Base-by-base conservation (phyloP, 2,113 vertebrate species). In the Petroica traversi region DNA sequence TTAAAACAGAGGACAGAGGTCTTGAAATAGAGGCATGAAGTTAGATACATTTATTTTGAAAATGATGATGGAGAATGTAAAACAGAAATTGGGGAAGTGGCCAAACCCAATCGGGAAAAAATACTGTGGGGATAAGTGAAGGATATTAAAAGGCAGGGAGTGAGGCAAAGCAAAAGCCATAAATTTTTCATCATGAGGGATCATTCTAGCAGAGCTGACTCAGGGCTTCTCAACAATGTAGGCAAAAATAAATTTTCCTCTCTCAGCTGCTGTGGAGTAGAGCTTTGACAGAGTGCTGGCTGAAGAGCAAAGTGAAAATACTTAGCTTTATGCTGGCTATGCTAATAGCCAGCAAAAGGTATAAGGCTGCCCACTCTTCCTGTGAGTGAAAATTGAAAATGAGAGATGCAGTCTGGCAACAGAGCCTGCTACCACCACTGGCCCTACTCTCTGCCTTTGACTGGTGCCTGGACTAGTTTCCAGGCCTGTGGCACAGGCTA, bases 201-300 rank as follows among this genome's bases (percentile, higher is more conserved):
- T 95, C 59, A n/a, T 83, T 93, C 75, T 66, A 88, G 46, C 63
- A 77, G 67, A 93, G 85, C 92, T 97, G 95, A 96, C 85, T 96
- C 79, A 92, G 92, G 71, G 33, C 34, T 96, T 94, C 88, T 96
- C 59, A 62, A 29, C 34, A 90, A 43, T 28, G 26, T 46, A 90
- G 92, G 55, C 67, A 92, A 90, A 96, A 90, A 88, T 93, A 92
- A 95, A 94, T 96, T 61, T 73, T 85, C 26, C 55, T 85, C 24
- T 90, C 79, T 34, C 79, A 88, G 82, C 64, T 93, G 72, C 88
- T 74, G 63, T 73, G 43, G 55, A 55, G 34, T 51, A 66, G 55
- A 59, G 46, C 46, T 94, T 55, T 93, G 78, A 74, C 67, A 90
- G 78, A 79, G 16, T 43, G 14, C 71, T 92, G 75, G 49, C 75